Evolutionary conservation across 2,888 invertebrate species (phyloP).

Genomic region (Ormyrus rosae): DNA sequence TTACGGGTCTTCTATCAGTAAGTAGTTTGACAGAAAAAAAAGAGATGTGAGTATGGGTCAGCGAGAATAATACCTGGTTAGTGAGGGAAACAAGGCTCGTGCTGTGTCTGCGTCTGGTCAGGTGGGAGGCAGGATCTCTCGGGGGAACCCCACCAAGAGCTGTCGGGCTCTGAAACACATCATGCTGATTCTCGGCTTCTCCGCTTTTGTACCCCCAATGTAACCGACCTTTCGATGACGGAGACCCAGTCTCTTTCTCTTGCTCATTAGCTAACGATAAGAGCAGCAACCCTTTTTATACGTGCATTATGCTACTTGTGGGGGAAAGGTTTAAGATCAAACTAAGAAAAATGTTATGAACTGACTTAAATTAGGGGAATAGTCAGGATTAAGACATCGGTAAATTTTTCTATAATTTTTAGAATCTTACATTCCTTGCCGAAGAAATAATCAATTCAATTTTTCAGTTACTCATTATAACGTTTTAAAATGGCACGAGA

Average conservation of each 20-base stretch:
- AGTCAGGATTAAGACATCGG: no score
- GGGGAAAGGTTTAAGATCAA: no score
- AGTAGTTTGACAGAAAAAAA: background rate
- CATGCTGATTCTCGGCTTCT: conserved; percentile 66
- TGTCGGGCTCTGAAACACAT: conserved; percentile 79
- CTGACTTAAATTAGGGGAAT: no score
- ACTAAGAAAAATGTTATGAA: no score
- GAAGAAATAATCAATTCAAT: no score
- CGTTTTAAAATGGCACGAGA: no score
- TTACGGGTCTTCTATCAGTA: no score
- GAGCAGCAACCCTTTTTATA: conserved; percentile 2
- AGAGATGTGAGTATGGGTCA: conserved; percentile 3
- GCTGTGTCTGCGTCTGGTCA: conserved; percentile 86
- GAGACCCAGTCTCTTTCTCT: conserved; percentile 26
- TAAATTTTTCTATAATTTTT: no score
- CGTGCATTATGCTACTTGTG: no score
- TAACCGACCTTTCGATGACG: background rate
- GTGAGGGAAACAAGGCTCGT: conserved; percentile 83
- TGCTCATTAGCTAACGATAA: background rate
- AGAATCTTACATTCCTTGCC: no score
- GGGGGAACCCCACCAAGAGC: conserved; percentile 74
- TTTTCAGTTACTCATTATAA: no score
- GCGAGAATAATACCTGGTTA: conserved; percentile 77
- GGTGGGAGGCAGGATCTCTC: conserved; percentile 79
- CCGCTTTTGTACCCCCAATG: conserved; percentile 1